A percentile compares a stretch with the other conserved stretches of the same genome.
These are phyloP conservation scores for Chelon auratus DNA, from an alignment of 2,797 vertebrate species.

Conservation along the genomic window DNA sequence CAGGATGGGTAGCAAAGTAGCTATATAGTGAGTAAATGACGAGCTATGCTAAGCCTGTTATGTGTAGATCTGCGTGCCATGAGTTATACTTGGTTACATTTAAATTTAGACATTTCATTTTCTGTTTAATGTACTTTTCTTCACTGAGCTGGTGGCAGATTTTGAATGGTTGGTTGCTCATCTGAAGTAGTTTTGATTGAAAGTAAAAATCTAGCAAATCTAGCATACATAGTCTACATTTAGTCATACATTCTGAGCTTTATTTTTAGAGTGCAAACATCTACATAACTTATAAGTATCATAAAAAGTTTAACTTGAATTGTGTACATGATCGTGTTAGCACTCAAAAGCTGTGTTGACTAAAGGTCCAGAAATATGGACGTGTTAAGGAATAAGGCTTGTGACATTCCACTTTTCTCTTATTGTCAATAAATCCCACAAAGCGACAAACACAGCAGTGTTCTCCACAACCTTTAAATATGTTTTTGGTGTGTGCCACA, in stretches of 20 bases:
- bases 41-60: slow-evolving; percentile 41
- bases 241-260: not conserved
- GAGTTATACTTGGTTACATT: not conserved
- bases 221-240: not conserved
- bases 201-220: not conserved
- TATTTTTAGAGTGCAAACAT: not conserved
- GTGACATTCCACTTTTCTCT: not conserved
- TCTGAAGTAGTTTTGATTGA: not conserved
- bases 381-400: not conserved
- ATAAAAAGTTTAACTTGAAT: not conserved
- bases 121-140: not conserved
- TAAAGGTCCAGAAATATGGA: not conserved
- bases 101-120: not conserved
- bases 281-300: not conserved
- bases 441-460: slow-evolving; percentile 2
- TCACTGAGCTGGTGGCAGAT: slow-evolving; percentile 1
- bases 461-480: too few relatives aligned
- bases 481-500: not conserved
- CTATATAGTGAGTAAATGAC: slow-evolving; percentile 32
- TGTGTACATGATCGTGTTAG: slow-evolving; percentile 1
- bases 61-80: not conserved
- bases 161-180: not conserved
- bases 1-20: slow-evolving; percentile 20
- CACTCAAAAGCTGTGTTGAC: slow-evolving; percentile 1
- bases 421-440: slow-evolving; percentile 16